These are phyloP conservation scores for Leucopsar rothschildi DNA, from an alignment of 2,113 vertebrate genomes.

Conservation along the genomic window DNA sequence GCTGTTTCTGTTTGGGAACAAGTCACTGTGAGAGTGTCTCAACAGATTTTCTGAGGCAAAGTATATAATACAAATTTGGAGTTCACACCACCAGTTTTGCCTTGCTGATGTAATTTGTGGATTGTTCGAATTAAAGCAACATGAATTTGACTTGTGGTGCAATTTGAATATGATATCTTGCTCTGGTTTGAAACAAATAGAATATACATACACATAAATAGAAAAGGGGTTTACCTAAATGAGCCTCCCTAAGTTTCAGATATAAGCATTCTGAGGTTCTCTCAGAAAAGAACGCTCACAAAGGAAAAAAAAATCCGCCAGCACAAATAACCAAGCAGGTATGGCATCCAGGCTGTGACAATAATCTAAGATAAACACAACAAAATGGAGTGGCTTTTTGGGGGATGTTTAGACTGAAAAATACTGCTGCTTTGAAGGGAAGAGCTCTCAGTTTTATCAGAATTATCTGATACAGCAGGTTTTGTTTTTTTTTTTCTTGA, in stretches of 20 bases:
- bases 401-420: background rate
- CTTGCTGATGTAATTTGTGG: background rate
- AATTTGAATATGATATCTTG: background rate
- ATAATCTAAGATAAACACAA: background rate
- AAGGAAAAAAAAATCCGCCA: background rate
- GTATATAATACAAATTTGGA: background rate
- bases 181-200: background rate
- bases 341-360: background rate
- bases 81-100: background rate
- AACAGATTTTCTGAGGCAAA: background rate
- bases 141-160: background rate
- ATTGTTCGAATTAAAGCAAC: background rate
- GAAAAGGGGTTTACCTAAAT: background rate
- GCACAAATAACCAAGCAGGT: background rate
- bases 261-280: background rate
- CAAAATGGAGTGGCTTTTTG: background rate
- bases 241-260: background rate
- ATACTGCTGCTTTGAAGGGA: background rate
- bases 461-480: rapidly evolving
- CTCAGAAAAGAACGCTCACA: background rate
- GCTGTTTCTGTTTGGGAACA: background rate
- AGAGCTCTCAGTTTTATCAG: background rate
- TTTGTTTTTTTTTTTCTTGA: background rate
- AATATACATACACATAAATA: background rate
- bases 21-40: background rate